Conservation (phyloP, 2,113 vertebrate genomes). For the Oryzias melastigma region DNA sequence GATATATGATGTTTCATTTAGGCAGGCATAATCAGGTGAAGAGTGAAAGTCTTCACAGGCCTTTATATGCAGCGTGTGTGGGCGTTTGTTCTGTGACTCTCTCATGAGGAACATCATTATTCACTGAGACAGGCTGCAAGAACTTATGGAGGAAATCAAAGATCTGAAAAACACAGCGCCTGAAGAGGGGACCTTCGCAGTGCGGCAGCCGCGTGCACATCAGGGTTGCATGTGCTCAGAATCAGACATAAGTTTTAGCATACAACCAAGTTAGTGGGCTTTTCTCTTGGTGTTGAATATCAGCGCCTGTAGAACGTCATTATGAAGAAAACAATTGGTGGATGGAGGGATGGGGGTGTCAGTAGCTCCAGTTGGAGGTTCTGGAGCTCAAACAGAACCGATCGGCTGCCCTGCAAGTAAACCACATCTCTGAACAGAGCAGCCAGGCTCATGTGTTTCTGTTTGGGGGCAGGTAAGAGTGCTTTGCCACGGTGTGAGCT, state of each 20-base stretch:
- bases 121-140: constrained; percentile 88
- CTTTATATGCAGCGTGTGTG: constrained; percentile 92
- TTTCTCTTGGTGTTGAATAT: neutral
- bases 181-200: constrained; percentile 79
- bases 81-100: constrained; percentile 90
- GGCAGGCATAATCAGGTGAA: constrained; percentile 91
- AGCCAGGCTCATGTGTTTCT: too few relatives aligned
- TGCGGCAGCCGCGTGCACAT: constrained; percentile 75
- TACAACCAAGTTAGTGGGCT: too few relatives aligned
- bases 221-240: constrained; percentile 81
- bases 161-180: constrained; percentile 84
- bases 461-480: too few relatives aligned
- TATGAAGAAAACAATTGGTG: too few relatives aligned
- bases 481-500: too few relatives aligned
- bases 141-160: constrained; percentile 84
- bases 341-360: too few relatives aligned
- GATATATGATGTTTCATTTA: constrained; percentile 98
- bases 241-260: too few relatives aligned
- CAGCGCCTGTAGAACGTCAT: neutral
- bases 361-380: too few relatives aligned
- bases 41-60: constrained; percentile 84
- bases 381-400: too few relatives aligned
- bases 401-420: too few relatives aligned
- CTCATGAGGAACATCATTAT: constrained; percentile 94
- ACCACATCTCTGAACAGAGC: too few relatives aligned